Evolutionary conservation across 2,888 invertebrate genomes (phyloP).

Genomic region (Drosophila mimetica): DNA sequence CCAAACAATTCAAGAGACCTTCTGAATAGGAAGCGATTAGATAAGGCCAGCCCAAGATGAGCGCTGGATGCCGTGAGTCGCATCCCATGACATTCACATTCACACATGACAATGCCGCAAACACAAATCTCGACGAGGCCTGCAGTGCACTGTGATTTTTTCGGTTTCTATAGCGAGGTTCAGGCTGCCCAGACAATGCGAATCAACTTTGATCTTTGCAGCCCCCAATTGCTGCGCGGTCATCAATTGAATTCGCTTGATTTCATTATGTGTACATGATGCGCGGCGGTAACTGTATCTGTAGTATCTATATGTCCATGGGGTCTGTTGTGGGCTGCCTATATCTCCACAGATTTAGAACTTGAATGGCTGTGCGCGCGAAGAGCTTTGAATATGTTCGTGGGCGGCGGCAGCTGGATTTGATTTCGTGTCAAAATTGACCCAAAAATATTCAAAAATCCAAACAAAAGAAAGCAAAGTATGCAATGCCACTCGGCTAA

Average conservation of each 20-base stretch:
- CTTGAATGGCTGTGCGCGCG: slow-evolving; percentile 4
- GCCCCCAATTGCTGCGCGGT: slow-evolving; percentile 36
- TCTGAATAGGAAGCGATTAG: slow-evolving; percentile 36
- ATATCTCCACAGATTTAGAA: slow-evolving; percentile 26
- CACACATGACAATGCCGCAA: slow-evolving; percentile 31
- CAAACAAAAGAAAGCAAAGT: slow-evolving; percentile 27
- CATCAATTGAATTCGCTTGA: slow-evolving; percentile 70
- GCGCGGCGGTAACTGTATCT: slow-evolving; percentile 6
- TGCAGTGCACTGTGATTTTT: slow-evolving; percentile 11
- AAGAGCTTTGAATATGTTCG: slow-evolving; percentile 14
- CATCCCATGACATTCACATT: slow-evolving; percentile 40
- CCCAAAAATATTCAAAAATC: slow-evolving; percentile 27
- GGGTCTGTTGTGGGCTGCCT: slow-evolving; percentile 39
- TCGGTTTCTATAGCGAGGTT: slow-evolving; percentile 14
- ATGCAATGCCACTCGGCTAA: slow-evolving; percentile 24
- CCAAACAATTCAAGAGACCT: slow-evolving; percentile 1
- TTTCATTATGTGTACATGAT: slow-evolving; percentile 55
- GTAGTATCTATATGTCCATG: slow-evolving; percentile 2
- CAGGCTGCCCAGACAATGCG: slow-evolving; percentile 31
- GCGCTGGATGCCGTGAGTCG: background rate
- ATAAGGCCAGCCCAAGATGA: slow-evolving; percentile 32
- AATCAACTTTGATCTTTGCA: slow-evolving; percentile 30
- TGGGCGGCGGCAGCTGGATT: slow-evolving; percentile 29
- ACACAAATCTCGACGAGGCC: slow-evolving; percentile 27
- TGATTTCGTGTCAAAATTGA: slow-evolving; percentile 31